Percentiles rank a stretch among this genome's conserved stretches.
phyloP scores from a whole-genome alignment of 2,113 vertebrate species.

The Tupaia chinensis region DNA sequence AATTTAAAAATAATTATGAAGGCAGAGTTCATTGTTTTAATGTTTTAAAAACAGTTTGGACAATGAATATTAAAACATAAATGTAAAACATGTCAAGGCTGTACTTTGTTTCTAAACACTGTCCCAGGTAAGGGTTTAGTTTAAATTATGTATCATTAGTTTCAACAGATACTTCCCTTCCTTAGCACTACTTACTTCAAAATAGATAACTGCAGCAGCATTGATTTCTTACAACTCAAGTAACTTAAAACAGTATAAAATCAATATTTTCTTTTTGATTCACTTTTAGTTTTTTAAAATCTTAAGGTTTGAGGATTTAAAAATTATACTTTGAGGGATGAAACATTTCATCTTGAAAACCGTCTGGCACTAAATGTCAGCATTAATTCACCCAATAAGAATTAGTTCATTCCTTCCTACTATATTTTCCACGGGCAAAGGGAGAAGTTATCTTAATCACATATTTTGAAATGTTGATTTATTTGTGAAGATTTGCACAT shows the following conservation, averaged over 20 bases:
- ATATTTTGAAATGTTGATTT: neutral
- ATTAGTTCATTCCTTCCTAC: neutral
- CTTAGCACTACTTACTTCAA: conserved; percentile 30
- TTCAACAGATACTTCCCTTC: conserved; percentile 3
- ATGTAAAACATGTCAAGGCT: neutral
- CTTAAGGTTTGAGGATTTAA: conserved; percentile 17
- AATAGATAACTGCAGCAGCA: neutral
- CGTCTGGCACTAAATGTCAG: neutral
- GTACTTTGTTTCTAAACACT: neutral
- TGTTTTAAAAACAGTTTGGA: neutral
- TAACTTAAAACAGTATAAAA: conserved; percentile 54
- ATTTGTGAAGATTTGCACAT: neutral
- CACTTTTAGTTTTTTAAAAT: conserved; percentile 56
- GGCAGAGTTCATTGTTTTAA: neutral
- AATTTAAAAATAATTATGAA: conserved; percentile 43
- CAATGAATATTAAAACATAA: conserved; percentile 33
- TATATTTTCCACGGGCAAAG: neutral
- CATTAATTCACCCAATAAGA: neutral
- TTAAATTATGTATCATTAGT: neutral
- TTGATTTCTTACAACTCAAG: neutral
- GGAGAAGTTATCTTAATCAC: conserved; percentile 15
- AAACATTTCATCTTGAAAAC: neutral
- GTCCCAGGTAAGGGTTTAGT: neutral
- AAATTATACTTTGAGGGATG: conserved; percentile 33
- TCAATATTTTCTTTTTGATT: conserved; percentile 55